A percentile compares a stretch with the other conserved stretches of the same genome.
phyloP scores from a whole-genome alignment of 2,797 vertebrate species.

The Tauraco hartlaubi region DNA sequence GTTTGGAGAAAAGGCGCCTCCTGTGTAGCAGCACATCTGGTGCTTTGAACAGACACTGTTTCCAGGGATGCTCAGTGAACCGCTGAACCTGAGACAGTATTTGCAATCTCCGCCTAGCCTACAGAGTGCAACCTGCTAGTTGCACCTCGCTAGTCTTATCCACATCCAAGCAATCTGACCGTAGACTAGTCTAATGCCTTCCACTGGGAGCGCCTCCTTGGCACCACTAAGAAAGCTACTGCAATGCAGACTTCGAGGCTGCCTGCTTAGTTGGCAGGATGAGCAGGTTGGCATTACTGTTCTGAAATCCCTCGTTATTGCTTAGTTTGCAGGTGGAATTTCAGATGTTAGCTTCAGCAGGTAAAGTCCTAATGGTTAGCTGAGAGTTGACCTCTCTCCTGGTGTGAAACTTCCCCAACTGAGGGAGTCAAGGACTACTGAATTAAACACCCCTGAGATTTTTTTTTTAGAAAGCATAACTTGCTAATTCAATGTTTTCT shows the following conservation, averaged over 20 bases:
- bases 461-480: neutral
- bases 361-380: neutral
- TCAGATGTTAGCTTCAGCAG: neutral
- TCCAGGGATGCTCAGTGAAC: neutral
- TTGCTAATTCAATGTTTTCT: constrained; percentile 8
- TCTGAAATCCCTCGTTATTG: neutral
- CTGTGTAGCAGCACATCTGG: neutral
- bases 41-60: neutral
- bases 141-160: too few species aligned
- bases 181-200: neutral
- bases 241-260: neutral
- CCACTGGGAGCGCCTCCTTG: rapidly evolving
- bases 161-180: neutral
- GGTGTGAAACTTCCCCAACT: neutral
- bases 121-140: neutral
- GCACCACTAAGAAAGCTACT: neutral
- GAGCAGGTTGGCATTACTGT: neutral
- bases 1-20: neutral
- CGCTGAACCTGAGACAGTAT: neutral
- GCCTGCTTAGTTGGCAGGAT: neutral
- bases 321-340: neutral
- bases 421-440: neutral
- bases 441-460: neutral
- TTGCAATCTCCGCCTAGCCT: neutral
- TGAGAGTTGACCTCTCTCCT: neutral